These are phyloP conservation scores for Nycteola revayana DNA, from an alignment of 2,888 invertebrate genomes.

Conservation along the genomic window DNA sequence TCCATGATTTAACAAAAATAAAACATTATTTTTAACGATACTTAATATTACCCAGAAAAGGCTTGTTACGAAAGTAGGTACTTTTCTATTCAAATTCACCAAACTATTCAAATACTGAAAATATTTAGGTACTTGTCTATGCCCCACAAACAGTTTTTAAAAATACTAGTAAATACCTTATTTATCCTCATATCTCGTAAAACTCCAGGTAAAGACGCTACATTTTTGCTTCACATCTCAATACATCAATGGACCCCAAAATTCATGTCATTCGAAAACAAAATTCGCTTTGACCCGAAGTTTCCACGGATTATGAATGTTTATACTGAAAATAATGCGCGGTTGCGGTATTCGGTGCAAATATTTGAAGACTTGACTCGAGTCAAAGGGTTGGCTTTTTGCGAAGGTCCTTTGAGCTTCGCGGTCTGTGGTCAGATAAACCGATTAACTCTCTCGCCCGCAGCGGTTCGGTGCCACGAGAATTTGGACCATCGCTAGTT, in stretches of 20 bases:
- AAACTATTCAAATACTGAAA: too few species aligned
- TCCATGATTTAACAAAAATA: too few species aligned
- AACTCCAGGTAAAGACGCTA: too few species aligned
- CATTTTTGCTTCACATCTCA: too few species aligned
- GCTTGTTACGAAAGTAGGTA: too few species aligned
- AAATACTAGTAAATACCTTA: too few species aligned
- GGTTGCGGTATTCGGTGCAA: conserved; percentile 69
- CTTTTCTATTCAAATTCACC: too few species aligned
- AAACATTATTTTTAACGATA: too few species aligned
- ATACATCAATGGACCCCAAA: conserved; percentile 30
- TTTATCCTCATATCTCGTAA: too few species aligned
- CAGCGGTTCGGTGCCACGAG: conserved; percentile 28
- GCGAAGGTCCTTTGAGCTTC: conserved; percentile 66
- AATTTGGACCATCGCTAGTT: conserved; percentile 30
- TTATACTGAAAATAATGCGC: conserved; percentile 77
- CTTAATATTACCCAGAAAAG: too few species aligned
- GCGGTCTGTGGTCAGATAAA: conserved; percentile 74
- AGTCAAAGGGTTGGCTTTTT: conserved; percentile 76
- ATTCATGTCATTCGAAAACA: conserved; percentile 38
- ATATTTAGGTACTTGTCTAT: too few species aligned
- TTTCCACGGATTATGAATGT: conserved; percentile 72
- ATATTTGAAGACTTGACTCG: conserved; percentile 68
- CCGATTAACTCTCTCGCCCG: conserved; percentile 56
- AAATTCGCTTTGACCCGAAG: conserved; percentile 56
- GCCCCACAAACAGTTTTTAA: too few species aligned